Evolutionary conservation across 2,888 invertebrate species (phyloP), one percentile per base, ranked within the genome.

Genomic region (Hololepta plana): DNA sequence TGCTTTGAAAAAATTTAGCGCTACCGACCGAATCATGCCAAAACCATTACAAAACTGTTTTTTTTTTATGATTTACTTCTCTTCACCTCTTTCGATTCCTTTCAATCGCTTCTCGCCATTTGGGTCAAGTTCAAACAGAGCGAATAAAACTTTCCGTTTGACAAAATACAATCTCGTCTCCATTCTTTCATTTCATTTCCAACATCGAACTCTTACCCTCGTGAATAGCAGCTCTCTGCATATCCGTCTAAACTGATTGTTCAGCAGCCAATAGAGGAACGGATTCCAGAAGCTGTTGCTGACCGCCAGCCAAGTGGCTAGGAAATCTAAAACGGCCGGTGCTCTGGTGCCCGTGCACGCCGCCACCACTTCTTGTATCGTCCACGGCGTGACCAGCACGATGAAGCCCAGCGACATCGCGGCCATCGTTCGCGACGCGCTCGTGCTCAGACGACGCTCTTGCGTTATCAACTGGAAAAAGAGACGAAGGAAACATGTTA

Each of bases 221-320:
- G 68, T 73, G 42, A 77, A 69, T 33, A 82, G 55, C 31, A 82
- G 52, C 42, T 80, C 79, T 39, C 71, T 67, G 47, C 80, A 75
- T 40, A 82, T 73, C 38, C 80, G 65, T 41, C 84, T 64, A 52
- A 84, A 85, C 47, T 84, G 77, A 46, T 79, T 76, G 54, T 84
- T 84, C 38, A 85, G 63, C 23, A 84, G 62, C 84, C 84, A 84
- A 52, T 82, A 85, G 31, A 85, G 67, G 47, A 85, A 82, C 2
- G 84, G 84, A 53, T 85, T 84, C 84, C 84, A 84, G 49, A 85
- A 79, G 51, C 82, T 82, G 59, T 84, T 81, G 51, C 82, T 82
- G 28, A 84, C 58, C 3, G 84, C 82, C 39, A 81, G 57, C 84
- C 84, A 85, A 26, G 84, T 84, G 32, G 81, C 79, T 30, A 81